Evolutionary conservation across 2,113 vertebrate species (phyloP), one percentile per base, ranked within the genome.

Genomic region (Pan paniscus): DNA sequence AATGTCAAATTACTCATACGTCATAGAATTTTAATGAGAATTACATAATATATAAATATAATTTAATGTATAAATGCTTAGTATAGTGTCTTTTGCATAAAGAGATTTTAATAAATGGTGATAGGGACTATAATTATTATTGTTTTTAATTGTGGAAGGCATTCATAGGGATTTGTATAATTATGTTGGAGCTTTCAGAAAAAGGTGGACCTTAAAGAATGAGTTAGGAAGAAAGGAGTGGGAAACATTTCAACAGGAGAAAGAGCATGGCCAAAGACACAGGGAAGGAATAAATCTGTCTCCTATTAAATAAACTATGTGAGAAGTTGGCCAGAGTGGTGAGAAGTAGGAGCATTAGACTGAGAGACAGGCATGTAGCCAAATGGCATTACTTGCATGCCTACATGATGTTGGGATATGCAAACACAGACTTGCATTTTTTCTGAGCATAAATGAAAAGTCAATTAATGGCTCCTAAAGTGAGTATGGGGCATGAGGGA

Each of bases 391-490:
- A 17, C 4, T 4, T 48, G 38, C 17, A 2, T 2, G 35, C 64
- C 14, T 32, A 18, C n/a, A 7, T 32, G 23, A 38, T 3, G 4
- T 40, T 2, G 0, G 25, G 6, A 3, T 5, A 23, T 14, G 18
- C 18, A 25, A 80, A 68, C 12, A 18, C 78, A 82, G 35, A 38
- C 27, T 76, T 48, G 32, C 6, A 0, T 43, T 92, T 94, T 68
- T 61, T 52, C 46, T 61, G 73, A 82, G 8, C 13, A 14, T 32
- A 50, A 84, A 46, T 30, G 6, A 50, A 22, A 32, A 22, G 30
- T 30, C 38, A 57, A 16, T 72, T 38, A 59, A 40, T n/a, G 61
- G 9, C 16, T 83, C 12, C 46, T 80, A 20, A 75, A n/a, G 7
- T 61, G 46, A 32, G 25, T 12, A n/a, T 3, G 2, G 13, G 27